Evolutionary conservation across 2,888 invertebrate species (phyloP).

Genomic region (Melinaea marsaeus): DNA sequence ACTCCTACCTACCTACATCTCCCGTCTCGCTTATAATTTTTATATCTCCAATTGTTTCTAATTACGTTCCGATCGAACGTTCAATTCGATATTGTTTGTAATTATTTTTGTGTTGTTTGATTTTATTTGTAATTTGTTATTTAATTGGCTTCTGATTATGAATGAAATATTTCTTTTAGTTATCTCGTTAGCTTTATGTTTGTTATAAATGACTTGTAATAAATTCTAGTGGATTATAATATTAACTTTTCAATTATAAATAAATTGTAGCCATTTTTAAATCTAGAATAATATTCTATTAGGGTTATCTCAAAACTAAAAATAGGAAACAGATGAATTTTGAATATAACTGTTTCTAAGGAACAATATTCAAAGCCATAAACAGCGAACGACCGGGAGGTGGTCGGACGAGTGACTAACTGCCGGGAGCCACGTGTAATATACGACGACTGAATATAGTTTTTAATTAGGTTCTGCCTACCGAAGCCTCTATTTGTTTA

Average conservation of each 20-base stretch:
- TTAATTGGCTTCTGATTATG: slow-evolving; percentile 69
- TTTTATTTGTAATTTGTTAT: slow-evolving; percentile 69
- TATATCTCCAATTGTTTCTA: slow-evolving; percentile 73
- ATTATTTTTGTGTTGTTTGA: slow-evolving; percentile 60
- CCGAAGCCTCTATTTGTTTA: slow-evolving; percentile 70
- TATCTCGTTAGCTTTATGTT: slow-evolving; percentile 38
- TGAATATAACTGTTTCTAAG: slow-evolving; percentile 27
- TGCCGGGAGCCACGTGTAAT: slow-evolving; percentile 61
- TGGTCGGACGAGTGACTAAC: slow-evolving; percentile 59
- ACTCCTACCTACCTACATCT: slow-evolving; percentile 59
- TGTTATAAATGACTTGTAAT: slow-evolving; percentile 32
- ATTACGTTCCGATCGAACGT: slow-evolving; percentile 71
- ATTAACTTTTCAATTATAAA: not conserved
- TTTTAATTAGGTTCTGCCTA: slow-evolving; percentile 72
- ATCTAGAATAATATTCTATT: not conserved
- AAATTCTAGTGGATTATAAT: slow-evolving; percentile 8
- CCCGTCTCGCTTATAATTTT: slow-evolving; percentile 60
- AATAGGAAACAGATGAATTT: slow-evolving; percentile 13
- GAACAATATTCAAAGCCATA: slow-evolving; percentile 46
- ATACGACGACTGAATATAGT: slow-evolving; percentile 65
- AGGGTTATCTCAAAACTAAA: slow-evolving; percentile 8
- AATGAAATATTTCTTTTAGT: slow-evolving; percentile 43
- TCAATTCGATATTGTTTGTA: slow-evolving; percentile 70
- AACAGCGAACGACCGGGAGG: slow-evolving; percentile 62
- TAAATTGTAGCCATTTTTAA: not conserved